Base-by-base conservation (phyloP, 2,888 invertebrate genomes). In the Conchocele bisecta region DNA sequence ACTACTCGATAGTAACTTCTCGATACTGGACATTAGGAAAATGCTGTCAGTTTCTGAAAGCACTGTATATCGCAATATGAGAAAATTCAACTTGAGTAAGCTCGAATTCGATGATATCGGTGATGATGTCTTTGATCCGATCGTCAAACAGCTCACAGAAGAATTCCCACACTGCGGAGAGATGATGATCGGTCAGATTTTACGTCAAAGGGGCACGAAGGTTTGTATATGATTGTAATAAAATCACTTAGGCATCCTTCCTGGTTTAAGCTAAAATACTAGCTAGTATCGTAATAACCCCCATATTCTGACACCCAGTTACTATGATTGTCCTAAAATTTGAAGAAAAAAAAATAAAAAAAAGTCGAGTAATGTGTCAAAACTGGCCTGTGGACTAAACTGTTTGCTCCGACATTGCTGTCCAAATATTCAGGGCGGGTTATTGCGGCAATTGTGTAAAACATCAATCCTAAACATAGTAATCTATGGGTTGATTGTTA, bases 11-110 rank as follows among this genome's bases (percentile, higher is more conserved):
- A 13, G 31, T 6, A 61, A 41, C 13, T 68, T 68, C 50, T 42
- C 33, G 24, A 37, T 68, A 31, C 15, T 2, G 9, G 60, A 60
- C 24, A 60, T 59, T 33, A 20, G 44, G 3, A 54, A 54, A 39
- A 20, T 60, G 22, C 41, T 68, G 29, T 51, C 51, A 24, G 48
- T 59, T 2, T 68, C 68, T n/a, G 56, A 68, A 29, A 68, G 68
- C 1, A 68, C 68, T 33, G 42, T 68, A 24, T 68, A 50, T 31
- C 28, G 68, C 15, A 7, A 42, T 15, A 68, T 60, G 60, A 44
- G 24, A 20, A n/a, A 11, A 37, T 67, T 44, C 26, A 22, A 48
- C 9, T 24, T 60, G 4, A 22, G 17, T n/a, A 37, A 41, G 35
- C 17, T 17, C n/a, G 13, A 54, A 15, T 67, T 53, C 41, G 26